Percentiles rank a stretch among this genome's conserved stretches.
Conservation (phyloP, 1,140 invertebrate genomes). For the Lordiphosa mommai region DNA sequence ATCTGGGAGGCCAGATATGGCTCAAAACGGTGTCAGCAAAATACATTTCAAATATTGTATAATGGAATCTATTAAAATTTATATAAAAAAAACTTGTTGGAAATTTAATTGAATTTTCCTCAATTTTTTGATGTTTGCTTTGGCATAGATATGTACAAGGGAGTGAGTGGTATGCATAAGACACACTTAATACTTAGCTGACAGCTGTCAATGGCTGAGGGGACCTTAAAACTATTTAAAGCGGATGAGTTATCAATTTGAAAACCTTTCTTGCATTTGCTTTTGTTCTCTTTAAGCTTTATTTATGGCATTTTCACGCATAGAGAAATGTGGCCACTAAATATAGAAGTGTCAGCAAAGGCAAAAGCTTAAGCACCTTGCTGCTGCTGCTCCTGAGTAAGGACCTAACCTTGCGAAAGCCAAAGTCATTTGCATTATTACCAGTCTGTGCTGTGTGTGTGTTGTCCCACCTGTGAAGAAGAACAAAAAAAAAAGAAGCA, state of each 20-base stretch:
- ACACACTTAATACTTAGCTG: slow-evolving; percentile 24
- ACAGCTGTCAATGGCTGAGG: slow-evolving; percentile 42
- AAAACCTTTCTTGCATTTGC: slow-evolving; percentile 14
- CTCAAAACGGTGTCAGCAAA: not conserved
- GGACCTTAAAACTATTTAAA: no score
- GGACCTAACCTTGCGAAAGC: slow-evolving; percentile 44
- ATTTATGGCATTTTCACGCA: slow-evolving; percentile 5
- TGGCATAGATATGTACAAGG: slow-evolving; percentile 3
- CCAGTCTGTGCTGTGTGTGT: slow-evolving; percentile 17
- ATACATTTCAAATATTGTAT: slow-evolving; percentile 31
- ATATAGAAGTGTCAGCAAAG: slow-evolving; percentile 57
- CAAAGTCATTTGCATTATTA: slow-evolving; percentile 73
- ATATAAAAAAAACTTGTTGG: slow-evolving; percentile 27
- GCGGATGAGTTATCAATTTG: slow-evolving; percentile 17
- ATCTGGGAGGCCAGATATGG: not conserved
- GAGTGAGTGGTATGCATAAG: slow-evolving; percentile 10
- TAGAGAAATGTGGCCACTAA: slow-evolving; percentile 16
- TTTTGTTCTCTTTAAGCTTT: not conserved
- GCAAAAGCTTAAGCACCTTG: slow-evolving; percentile 18
- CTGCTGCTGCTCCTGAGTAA: slow-evolving; percentile 4
- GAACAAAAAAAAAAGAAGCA: no score
- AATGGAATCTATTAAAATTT: slow-evolving; percentile 24
- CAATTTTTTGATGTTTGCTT: slow-evolving; percentile 28
- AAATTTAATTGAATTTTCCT: slow-evolving; percentile 49
- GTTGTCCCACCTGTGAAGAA: slow-evolving; percentile 20